Percentiles rank a stretch among this genome's conserved stretches.
phyloP scores from a whole-genome alignment of 2,113 vertebrate species.

The Bambusicola thoracicus region DNA sequence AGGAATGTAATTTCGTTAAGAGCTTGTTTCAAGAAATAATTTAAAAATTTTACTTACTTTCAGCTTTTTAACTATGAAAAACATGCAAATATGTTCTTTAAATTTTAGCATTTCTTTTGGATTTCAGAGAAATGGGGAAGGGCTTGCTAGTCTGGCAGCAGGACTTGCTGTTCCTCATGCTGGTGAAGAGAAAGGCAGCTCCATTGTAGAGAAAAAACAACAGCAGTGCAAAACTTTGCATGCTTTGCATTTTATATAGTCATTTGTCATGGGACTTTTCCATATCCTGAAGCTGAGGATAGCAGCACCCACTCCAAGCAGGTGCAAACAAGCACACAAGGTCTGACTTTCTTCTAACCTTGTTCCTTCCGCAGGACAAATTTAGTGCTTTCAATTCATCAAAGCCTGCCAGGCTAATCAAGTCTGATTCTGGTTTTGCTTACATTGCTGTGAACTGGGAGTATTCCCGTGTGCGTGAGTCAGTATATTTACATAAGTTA shows the following conservation, averaged over 20 bases:
- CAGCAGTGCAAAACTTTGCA: background rate
- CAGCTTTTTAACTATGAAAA: constrained; percentile 35
- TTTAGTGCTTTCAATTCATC: constrained; percentile 59
- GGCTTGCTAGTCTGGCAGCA: background rate
- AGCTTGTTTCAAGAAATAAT: constrained; percentile 35
- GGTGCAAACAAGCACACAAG: background rate
- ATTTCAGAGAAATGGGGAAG: background rate
- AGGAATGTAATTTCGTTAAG: constrained; percentile 27
- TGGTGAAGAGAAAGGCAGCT: background rate
- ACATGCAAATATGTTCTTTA: constrained; percentile 35
- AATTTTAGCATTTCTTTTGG: background rate
- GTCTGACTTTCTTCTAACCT: constrained; percentile 58
- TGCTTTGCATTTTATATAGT: background rate
- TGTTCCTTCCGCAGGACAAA: constrained; percentile 23
- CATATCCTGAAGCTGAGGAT: background rate
- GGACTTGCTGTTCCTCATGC: background rate
- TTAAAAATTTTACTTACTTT: constrained; percentile 32
- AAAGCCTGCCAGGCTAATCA: constrained; percentile 61
- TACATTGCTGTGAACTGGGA: constrained; percentile 14
- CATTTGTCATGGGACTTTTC: background rate
- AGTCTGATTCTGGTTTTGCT: constrained; percentile 53
- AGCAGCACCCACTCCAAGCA: background rate
- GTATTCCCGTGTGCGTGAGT: background rate
- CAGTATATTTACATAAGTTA: constrained; percentile 37
- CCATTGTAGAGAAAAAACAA: background rate